A percentile compares a stretch with the other conserved stretches of the same genome.
Conservation (phyloP, 2,797 vertebrate genomes). For the Ctenopoma multispine region DNA sequence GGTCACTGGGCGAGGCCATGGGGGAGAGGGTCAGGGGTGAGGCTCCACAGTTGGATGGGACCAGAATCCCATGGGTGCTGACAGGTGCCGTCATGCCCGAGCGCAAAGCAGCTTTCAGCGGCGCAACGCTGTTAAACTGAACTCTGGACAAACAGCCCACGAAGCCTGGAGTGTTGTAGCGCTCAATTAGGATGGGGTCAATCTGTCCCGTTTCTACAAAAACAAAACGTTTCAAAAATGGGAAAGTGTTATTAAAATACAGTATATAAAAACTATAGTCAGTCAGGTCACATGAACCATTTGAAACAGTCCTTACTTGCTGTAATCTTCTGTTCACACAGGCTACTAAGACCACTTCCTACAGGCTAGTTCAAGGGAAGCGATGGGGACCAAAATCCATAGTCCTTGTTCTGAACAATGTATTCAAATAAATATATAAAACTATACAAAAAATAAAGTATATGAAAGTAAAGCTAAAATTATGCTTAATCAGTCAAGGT, state of each 20-base stretch:
- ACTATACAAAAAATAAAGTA: too few species aligned
- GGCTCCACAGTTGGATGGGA: slow-evolving; percentile 97
- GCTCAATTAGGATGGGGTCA: slow-evolving; percentile 91
- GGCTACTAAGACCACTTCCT: too few species aligned
- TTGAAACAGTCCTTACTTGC: too few species aligned
- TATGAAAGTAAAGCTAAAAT: too few species aligned
- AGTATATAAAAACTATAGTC: too few species aligned
- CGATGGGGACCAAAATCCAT: too few species aligned
- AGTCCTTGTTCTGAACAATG: too few species aligned
- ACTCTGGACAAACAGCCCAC: slow-evolving; percentile 95
- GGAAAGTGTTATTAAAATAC: neutral
- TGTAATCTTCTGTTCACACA: too few species aligned
- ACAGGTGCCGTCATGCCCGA: slow-evolving; percentile 86
- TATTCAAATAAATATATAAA: too few species aligned
- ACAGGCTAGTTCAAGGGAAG: too few species aligned
- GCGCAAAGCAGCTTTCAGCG: slow-evolving; percentile 92
- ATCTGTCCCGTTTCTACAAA: slow-evolving; percentile 93
- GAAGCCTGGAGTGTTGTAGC: slow-evolving; percentile 96
- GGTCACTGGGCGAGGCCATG: slow-evolving; percentile 90
- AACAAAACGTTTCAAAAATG: neutral
- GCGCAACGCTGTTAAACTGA: slow-evolving; percentile 92
- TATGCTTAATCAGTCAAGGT: too few species aligned
- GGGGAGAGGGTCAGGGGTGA: slow-evolving; percentile 94
- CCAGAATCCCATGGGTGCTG: slow-evolving; percentile 91
- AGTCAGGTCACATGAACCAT: too few species aligned